phyloP scores from a whole-genome alignment of 2,113 vertebrate genomes.

The Lasiurus borealis region DNA sequence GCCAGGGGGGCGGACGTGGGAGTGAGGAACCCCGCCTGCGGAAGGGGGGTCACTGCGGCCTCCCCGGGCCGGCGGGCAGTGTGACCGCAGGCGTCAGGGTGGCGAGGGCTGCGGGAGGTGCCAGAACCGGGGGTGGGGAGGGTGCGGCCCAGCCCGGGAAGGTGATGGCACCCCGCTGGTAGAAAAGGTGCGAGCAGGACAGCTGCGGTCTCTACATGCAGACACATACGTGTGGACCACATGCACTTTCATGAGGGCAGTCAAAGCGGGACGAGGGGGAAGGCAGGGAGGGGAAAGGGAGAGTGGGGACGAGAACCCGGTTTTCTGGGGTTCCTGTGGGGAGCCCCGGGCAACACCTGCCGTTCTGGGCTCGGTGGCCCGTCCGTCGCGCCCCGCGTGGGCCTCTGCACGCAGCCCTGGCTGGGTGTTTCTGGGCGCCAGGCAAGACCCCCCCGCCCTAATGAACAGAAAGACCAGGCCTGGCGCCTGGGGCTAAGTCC shows the following conservation, averaged over 20 bases:
- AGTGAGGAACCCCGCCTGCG: neutral
- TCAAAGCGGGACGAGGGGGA: neutral
- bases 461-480: neutral
- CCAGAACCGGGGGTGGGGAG: too few species aligned
- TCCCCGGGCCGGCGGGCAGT: rapidly evolving
- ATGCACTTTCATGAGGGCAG: neutral
- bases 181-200: neutral
- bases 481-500: too few species aligned
- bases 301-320: neutral
- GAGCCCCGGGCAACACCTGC: neutral
- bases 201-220: rapidly evolving
- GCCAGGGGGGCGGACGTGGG: rapidly evolving
- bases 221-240: rapidly evolving
- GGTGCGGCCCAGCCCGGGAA: neutral
- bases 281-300: too few species aligned
- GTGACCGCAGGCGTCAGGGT: neutral
- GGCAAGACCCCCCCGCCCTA: neutral
- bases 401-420: neutral
- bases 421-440: neutral
- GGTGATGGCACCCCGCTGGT: neutral
- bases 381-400: neutral
- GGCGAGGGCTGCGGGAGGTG: neutral
- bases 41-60: rapidly evolving
- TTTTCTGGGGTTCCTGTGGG: neutral
- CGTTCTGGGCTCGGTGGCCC: neutral